Evolutionary conservation across 1,140 invertebrate species (phyloP).

Genomic region (Nilaparvata lugens): DNA sequence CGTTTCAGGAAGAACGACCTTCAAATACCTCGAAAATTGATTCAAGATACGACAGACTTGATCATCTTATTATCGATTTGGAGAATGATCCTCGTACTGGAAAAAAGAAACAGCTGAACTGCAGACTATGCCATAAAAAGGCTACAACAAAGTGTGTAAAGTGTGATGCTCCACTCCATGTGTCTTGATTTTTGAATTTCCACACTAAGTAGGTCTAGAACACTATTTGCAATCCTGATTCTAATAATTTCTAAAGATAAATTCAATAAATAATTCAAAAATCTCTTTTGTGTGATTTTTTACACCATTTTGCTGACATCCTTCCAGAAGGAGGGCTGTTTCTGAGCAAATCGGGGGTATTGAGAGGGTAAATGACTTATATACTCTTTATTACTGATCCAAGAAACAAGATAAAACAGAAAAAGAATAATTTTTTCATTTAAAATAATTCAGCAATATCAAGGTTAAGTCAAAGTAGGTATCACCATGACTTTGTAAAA

Average conservation of each 20-base stretch:
- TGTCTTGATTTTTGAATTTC: not conserved
- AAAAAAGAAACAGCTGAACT: not conserved
- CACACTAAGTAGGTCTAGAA: not conserved
- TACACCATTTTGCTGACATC: not conserved
- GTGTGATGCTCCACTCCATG: not conserved
- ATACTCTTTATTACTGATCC: not conserved
- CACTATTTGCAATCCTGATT: not conserved
- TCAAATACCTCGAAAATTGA: not conserved
- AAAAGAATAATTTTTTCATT: not conserved
- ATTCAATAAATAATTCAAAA: not conserved
- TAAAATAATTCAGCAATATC: not conserved
- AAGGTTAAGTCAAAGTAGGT: no score
- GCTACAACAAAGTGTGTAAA: not conserved
- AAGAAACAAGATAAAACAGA: not conserved
- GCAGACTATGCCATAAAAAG: not conserved
- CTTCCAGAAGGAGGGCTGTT: not conserved
- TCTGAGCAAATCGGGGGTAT: not conserved
- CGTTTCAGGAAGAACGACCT: not conserved
- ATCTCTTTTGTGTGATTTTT: not conserved
- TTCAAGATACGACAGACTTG: slow-evolving; percentile 7
- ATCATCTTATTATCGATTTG: slow-evolving; percentile 9
- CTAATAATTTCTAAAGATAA: not conserved
- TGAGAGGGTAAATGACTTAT: not conserved
- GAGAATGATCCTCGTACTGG: not conserved
- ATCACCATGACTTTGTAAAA: no score